Base-by-base conservation (phyloP, 2,113 vertebrate genomes). In the Excalfactoria chinensis region DNA sequence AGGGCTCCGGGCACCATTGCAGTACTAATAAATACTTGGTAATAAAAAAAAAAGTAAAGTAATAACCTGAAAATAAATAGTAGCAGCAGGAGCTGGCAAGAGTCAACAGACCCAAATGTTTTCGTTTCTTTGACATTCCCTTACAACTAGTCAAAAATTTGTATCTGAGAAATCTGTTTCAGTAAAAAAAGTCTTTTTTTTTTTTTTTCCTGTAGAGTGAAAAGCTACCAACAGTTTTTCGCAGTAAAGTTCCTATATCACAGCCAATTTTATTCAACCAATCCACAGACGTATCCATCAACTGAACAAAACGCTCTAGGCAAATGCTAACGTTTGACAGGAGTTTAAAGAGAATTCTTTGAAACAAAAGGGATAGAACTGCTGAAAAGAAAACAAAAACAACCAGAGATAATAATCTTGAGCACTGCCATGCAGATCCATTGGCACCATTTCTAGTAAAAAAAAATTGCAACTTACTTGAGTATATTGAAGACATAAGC, bases 11-110 rank as follows among this genome's bases (percentile, higher is more conserved):
- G 88, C 88, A 90, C 46, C 22, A 68, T 40, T 91, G 46, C 82
- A 68, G 46, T 71, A 88, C 56, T 83, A 91, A 93, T 60, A 91
- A 89, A 80, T 44, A 35, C 56, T 81, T 1, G 0, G 69, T 23
- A 81, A 90, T 56, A 88, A 89, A 49, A 92, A 88, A 88, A 92
- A 94, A 30, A 28, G 92, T 75, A 89, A 75, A 84, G 76, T 77
- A 74, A 94, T 81, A 92, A 92, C 79, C 68, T 63, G 72, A 87
- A 89, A 84, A 28, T 59, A 83, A 91, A 73, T 49, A 91, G 78
- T 71, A 93, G 71, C 71, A 89, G 89, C 71, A 80, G 89, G 75
- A 93, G 53, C 40, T 86, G 83, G 79, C 68, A 88, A 80, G 46
- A 88, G 34, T 64, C 69, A 59, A 94, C 51, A 88, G 71, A 55